phyloP scores from a whole-genome alignment of 2,797 vertebrate genomes.

The Numenius phaeopus region DNA sequence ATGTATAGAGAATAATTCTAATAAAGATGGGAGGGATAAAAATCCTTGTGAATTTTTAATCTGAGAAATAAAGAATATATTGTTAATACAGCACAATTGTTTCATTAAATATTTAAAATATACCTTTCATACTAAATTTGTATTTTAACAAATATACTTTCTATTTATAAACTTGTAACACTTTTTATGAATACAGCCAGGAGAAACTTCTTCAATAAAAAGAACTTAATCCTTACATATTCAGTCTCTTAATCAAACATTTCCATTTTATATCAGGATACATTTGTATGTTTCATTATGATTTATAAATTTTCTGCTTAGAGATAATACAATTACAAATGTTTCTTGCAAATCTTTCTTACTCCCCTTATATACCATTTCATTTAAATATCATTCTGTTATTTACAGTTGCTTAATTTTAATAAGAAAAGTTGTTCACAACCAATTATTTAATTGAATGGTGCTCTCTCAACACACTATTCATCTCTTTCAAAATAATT shows the following conservation, averaged over 20 bases:
- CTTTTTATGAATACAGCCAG: not conserved
- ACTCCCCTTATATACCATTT: constrained; percentile 23
- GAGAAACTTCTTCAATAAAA: constrained; percentile 15
- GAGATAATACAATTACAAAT: constrained; percentile 52
- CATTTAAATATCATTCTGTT: constrained; percentile 55
- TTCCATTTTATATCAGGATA: constrained; percentile 31
- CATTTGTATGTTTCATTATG: constrained; percentile 49
- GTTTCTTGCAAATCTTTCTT: constrained; percentile 39
- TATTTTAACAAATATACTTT: constrained; percentile 8
- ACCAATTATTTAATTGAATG: constrained; percentile 56
- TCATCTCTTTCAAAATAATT: constrained; percentile 50
- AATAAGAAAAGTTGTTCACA: constrained; percentile 42
- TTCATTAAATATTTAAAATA: constrained; percentile 70
- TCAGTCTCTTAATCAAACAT: constrained; percentile 44
- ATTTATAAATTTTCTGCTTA: constrained; percentile 36
- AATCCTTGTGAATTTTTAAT: constrained; percentile 37
- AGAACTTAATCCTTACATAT: not conserved
- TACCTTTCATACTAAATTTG: not conserved
- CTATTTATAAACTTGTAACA: not conserved
- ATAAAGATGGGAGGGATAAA: not conserved
- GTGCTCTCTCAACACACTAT: constrained; percentile 18
- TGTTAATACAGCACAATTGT: constrained; percentile 16
- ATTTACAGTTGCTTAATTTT: constrained; percentile 57
- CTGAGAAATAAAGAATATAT: constrained; percentile 22
- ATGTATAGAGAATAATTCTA: not conserved